These are phyloP conservation scores for Ochropleura plecta DNA, from an alignment of 2,888 invertebrate genomes.

Conservation along the genomic window DNA sequence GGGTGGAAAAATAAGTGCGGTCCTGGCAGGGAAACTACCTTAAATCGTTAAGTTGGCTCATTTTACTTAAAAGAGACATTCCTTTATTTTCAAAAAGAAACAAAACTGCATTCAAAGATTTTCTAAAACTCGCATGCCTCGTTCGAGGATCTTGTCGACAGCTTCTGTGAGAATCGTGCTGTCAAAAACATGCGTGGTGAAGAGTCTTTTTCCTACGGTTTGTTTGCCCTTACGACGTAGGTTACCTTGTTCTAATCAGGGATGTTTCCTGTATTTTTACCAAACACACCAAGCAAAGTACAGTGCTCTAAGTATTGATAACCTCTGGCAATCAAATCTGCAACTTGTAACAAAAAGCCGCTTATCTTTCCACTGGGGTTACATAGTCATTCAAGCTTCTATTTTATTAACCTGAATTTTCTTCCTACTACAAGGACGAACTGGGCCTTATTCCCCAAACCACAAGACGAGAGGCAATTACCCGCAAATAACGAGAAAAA, in stretches of 20 bases:
- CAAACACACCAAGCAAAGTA: neutral
- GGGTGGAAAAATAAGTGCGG: too few relatives aligned
- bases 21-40: too few relatives aligned
- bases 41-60: too few relatives aligned
- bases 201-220: neutral
- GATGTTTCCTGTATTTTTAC: neutral
- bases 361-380: neutral
- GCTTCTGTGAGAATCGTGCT: too few relatives aligned
- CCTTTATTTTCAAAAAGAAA: too few relatives aligned
- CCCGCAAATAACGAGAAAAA: conserved; percentile 41
- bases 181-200: too few relatives aligned
- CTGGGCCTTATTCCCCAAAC: conserved; percentile 16
- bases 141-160: too few relatives aligned
- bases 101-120: too few relatives aligned
- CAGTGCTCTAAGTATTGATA: neutral
- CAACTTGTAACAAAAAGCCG: neutral
- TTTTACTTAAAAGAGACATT: too few relatives aligned
- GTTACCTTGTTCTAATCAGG: neutral
- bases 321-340: neutral
- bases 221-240: neutral
- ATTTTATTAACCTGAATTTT: conserved; percentile 1
- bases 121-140: too few relatives aligned
- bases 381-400: neutral
- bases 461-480: conserved; percentile 33
- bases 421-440: neutral